Evolutionary conservation across 2,888 invertebrate genomes (phyloP).

Genomic region (Crioceris asparagi): DNA sequence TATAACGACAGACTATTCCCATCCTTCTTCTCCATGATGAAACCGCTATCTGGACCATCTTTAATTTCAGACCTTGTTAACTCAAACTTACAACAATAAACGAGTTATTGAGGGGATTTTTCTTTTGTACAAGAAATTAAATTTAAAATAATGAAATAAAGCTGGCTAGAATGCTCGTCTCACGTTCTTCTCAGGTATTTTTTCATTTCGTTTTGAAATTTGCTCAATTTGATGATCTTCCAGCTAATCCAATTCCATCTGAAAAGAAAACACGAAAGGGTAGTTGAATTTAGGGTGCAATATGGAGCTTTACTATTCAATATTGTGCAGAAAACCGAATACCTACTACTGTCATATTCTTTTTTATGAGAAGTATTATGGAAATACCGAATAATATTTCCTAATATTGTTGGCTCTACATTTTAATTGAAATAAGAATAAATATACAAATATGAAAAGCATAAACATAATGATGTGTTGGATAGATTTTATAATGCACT

Average conservation of each 20-base stretch:
- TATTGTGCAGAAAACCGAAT: no score
- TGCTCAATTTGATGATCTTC: constrained; percentile 5
- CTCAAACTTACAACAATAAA: constrained; percentile 32
- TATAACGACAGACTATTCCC: constrained; percentile 27
- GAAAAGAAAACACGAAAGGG: background rate
- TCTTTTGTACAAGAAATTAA: constrained; percentile 19
- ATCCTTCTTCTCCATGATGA: constrained; percentile 43
- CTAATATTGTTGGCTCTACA: no score
- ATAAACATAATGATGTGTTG: no score
- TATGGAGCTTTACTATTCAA: no score
- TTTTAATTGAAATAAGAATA: no score
- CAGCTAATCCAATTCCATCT: constrained; percentile 1
- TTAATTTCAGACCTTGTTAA: constrained; percentile 45
- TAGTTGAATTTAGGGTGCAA: no score
- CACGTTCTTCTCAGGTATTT: constrained; percentile 3
- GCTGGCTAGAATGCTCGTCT: no score
- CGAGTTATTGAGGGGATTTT: constrained; percentile 25
- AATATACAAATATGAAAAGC: no score
- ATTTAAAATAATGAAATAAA: constrained; percentile 19
- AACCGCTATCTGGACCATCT: constrained; percentile 51
- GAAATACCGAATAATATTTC: no score
- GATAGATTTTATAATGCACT: no score
- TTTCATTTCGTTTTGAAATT: constrained; percentile 6
- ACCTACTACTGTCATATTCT: no score
- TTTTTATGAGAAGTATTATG: no score